phyloP scores from a whole-genome alignment of 1,140 invertebrate species.

The Drosophila cardini region DNA sequence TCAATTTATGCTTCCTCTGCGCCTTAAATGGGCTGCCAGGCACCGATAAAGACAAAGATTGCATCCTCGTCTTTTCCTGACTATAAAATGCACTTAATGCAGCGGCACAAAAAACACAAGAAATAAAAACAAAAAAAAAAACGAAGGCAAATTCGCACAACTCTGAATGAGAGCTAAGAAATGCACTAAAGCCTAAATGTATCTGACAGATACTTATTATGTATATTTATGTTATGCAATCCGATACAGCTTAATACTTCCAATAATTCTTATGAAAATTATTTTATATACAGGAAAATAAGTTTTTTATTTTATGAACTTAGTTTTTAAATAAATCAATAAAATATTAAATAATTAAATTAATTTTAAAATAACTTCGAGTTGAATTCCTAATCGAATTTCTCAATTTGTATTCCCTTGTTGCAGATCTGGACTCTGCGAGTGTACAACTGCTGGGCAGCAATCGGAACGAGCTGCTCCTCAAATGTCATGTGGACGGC shows the following conservation, averaged over 20 bases:
- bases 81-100: constrained; percentile 82
- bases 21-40: constrained; percentile 64
- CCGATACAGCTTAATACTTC: constrained; percentile 36
- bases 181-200: constrained; percentile 63
- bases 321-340: too few relatives aligned
- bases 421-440: constrained; percentile 89
- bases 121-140: too few relatives aligned
- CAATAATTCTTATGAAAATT: neutral
- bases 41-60: constrained; percentile 77
- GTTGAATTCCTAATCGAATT: too few relatives aligned
- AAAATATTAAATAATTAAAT: too few relatives aligned
- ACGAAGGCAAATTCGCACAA: constrained; percentile 9
- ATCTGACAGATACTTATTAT: constrained; percentile 62
- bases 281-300: too few relatives aligned
- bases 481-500: constrained; percentile 91
- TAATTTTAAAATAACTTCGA: too few relatives aligned
- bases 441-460: constrained; percentile 87
- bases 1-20: constrained; percentile 80
- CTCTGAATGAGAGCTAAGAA: constrained; percentile 40
- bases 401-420: constrained; percentile 28
- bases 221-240: constrained; percentile 70
- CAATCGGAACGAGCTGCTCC: constrained; percentile 87
- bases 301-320: too few relatives aligned
- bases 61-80: constrained; percentile 71
- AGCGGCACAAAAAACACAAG: constrained; percentile 40